Percentiles rank a stretch among this genome's conserved stretches.
phyloP scores from a whole-genome alignment of 2,888 invertebrate species.

The Drosophila seclusa region DNA sequence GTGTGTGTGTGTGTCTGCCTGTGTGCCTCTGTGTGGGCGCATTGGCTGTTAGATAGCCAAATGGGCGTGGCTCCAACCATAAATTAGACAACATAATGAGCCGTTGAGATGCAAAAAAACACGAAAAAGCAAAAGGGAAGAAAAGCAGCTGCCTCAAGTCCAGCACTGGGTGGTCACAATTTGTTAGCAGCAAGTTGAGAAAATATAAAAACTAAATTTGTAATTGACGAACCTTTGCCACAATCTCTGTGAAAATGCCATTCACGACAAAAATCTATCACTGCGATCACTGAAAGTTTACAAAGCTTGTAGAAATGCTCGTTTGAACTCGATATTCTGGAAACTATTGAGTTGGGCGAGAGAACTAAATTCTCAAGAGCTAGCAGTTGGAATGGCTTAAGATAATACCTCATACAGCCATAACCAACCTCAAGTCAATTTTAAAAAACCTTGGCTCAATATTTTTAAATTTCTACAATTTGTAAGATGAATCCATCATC shows the following conservation, averaged over 20 bases:
- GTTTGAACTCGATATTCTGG: not conserved
- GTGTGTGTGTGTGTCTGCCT: not conserved
- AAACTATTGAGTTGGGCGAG: not conserved
- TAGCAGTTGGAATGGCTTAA: not conserved
- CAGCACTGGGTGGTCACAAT: slow-evolving; percentile 34
- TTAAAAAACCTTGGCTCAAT: not conserved
- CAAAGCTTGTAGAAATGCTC: not conserved
- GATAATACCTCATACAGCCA: not conserved
- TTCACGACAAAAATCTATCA: not conserved
- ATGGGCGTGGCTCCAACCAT: slow-evolving; percentile 60
- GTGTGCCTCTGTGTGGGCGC: slow-evolving; percentile 1
- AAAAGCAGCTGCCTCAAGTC: not conserved
- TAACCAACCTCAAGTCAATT: too few species aligned
- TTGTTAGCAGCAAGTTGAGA: slow-evolving; percentile 8
- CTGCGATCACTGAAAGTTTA: not conserved
- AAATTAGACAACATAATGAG: slow-evolving; percentile 72
- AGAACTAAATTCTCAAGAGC: not conserved
- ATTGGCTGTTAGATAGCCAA: slow-evolving; percentile 27
- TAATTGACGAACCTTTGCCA: not conserved
- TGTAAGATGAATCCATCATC: not conserved
- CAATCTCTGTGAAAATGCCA: not conserved
- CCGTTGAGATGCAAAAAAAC: slow-evolving; percentile 60
- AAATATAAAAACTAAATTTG: slow-evolving; percentile 3
- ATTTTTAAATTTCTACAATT: not conserved
- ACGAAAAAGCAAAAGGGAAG: slow-evolving; percentile 4